Evolutionary conservation across 1,140 invertebrate species (phyloP).

Genomic region (Geopemphigus sp.): DNA sequence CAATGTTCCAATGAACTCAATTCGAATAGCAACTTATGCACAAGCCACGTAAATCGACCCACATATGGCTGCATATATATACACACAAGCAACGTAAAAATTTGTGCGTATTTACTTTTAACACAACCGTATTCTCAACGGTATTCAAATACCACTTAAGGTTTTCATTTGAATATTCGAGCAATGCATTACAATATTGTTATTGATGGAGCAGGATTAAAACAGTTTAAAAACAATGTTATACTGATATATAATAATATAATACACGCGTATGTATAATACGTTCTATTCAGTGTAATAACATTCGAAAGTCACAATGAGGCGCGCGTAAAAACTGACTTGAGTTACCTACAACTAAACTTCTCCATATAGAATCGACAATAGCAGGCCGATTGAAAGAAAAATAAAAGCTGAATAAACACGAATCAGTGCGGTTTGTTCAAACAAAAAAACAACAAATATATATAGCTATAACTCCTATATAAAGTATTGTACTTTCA

Average conservation of each 20-base stretch:
- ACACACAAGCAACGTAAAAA: not conserved
- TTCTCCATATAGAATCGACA: slow-evolving; percentile 12
- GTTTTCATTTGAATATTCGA: not conserved
- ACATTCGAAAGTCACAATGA: not conserved
- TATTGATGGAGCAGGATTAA: not conserved
- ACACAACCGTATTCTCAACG: not conserved
- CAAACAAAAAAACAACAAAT: slow-evolving; percentile 15
- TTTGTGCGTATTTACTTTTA: not conserved
- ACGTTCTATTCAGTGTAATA: not conserved
- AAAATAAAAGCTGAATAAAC: slow-evolving; percentile 34
- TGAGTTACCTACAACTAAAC: not conserved
- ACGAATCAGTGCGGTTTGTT: not conserved
- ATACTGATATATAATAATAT: not conserved
- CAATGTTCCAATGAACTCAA: slow-evolving; percentile 31
- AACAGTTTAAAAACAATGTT: not conserved
- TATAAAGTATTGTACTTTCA: slow-evolving; percentile 34
- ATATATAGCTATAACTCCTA: not conserved
- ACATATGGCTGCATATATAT: not conserved
- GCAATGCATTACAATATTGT: not conserved
- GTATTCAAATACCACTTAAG: not conserved
- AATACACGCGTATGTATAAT: not conserved
- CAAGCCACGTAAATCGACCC: slow-evolving; percentile 4
- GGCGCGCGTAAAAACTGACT: not conserved
- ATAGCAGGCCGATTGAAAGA: not conserved
- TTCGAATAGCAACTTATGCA: not conserved